Evolutionary conservation across 1,140 invertebrate species (phyloP).

Genomic region (Chionoecetes opilio): DNA sequence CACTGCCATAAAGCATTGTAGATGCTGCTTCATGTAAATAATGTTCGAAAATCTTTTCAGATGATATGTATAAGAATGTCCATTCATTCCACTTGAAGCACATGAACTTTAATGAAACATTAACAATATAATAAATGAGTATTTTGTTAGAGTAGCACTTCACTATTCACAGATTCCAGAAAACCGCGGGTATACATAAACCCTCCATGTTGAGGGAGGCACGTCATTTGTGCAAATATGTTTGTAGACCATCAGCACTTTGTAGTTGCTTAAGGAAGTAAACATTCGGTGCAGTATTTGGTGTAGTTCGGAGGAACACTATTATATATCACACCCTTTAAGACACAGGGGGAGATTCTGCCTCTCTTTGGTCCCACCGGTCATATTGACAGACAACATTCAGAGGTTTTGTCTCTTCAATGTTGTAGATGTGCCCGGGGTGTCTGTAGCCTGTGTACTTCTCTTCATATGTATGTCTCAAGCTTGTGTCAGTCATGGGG

Average conservation of each 20-base stretch:
- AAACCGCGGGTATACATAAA: background rate
- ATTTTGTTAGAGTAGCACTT: slow-evolving; percentile 44
- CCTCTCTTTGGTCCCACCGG: slow-evolving; percentile 63
- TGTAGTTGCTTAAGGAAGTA: background rate
- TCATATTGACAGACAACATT: slow-evolving; percentile 43
- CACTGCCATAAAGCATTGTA: background rate
- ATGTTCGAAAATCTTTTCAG: background rate
- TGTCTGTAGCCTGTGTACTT: slow-evolving; percentile 51
- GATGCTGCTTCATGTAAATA: background rate
- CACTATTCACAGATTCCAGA: background rate
- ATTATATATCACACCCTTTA: slow-evolving; percentile 44
- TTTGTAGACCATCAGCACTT: slow-evolving; percentile 1
- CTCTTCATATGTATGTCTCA: slow-evolving; percentile 54
- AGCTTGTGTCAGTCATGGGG: slow-evolving; percentile 24
- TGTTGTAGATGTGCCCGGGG: slow-evolving; percentile 45
- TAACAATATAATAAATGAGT: background rate
- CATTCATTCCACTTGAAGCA: slow-evolving; percentile 3
- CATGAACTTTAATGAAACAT: slow-evolving; percentile 15
- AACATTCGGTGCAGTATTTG: background rate
- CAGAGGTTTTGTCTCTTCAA: slow-evolving; percentile 58
- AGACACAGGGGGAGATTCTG: slow-evolving; percentile 55
- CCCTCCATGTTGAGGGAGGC: background rate
- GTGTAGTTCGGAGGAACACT: background rate
- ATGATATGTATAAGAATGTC: slow-evolving; percentile 46
- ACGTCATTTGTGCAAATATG: background rate